These are phyloP conservation scores for Vimba vimba DNA, from an alignment of 2,113 vertebrate genomes.

Conservation along the genomic window DNA sequence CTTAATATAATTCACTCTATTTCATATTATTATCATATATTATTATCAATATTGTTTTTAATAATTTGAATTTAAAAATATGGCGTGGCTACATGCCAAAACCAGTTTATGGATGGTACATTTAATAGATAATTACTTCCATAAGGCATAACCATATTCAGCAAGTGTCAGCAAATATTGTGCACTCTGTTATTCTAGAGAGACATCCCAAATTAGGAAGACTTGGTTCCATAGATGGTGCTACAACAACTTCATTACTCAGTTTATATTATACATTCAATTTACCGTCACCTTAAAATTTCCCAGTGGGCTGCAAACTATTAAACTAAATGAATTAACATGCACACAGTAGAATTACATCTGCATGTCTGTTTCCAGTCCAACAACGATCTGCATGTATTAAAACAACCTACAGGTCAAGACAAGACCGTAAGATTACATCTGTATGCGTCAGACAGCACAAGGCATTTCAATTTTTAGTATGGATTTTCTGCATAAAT, in stretches of 20 bases:
- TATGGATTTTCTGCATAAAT: slow-evolving; percentile 28
- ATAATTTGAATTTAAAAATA: neutral
- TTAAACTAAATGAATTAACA: slow-evolving; percentile 38
- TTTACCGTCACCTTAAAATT: slow-evolving; percentile 38
- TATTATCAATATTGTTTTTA: no score
- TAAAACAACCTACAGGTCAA: slow-evolving; percentile 49
- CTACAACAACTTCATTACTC: slow-evolving; percentile 34
- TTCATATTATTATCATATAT: neutral
- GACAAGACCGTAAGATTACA: neutral
- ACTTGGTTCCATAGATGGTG: slow-evolving; percentile 19
- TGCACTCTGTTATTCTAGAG: slow-evolving; percentile 8
- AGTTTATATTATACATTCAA: slow-evolving; percentile 39
- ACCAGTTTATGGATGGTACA: neutral
- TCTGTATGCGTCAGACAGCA: slow-evolving; percentile 11
- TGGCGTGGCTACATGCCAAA: slow-evolving; percentile 18
- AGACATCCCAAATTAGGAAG: slow-evolving; percentile 32
- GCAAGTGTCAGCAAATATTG: slow-evolving; percentile 21
- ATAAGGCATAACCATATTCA: slow-evolving; percentile 23
- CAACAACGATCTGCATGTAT: slow-evolving; percentile 31
- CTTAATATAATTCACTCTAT: neutral
- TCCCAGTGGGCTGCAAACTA: slow-evolving; percentile 34
- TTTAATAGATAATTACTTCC: slow-evolving; percentile 38
- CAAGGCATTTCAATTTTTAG: neutral
- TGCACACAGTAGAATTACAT: slow-evolving; percentile 16
- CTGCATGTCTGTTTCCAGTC: slow-evolving; percentile 45